These are phyloP conservation scores for Herminia tarsipennalis DNA, from an alignment of 2,888 invertebrate species.

Conservation along the genomic window DNA sequence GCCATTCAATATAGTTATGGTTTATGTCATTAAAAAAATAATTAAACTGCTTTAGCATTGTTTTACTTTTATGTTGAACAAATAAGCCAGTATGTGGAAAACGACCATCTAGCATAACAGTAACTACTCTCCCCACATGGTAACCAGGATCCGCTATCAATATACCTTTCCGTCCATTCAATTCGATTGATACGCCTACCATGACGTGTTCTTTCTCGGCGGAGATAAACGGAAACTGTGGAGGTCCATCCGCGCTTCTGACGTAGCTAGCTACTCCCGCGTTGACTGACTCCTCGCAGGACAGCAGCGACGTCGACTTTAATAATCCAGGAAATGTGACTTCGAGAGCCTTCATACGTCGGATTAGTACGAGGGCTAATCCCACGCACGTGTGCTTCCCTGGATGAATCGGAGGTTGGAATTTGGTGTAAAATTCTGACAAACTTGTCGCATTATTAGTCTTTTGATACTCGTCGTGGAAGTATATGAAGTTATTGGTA, in stretches of 20 bases:
- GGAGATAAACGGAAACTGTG: slow-evolving; percentile 77
- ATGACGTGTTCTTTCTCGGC: slow-evolving; percentile 96
- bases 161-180: slow-evolving; percentile 91
- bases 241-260: slow-evolving; percentile 80
- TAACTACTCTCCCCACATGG: slow-evolving; percentile 93
- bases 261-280: slow-evolving; percentile 82
- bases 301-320: slow-evolving; percentile 87
- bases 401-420: slow-evolving; percentile 90
- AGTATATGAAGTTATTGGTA: slow-evolving; percentile 91
- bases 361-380: slow-evolving; percentile 89
- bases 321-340: slow-evolving; percentile 88
- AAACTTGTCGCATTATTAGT: slow-evolving; percentile 61
- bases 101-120: slow-evolving; percentile 92
- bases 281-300: slow-evolving; percentile 93
- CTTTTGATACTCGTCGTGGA: slow-evolving; percentile 83
- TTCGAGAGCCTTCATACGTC: slow-evolving; percentile 86
- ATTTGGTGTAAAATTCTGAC: slow-evolving; percentile 90
- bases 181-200: slow-evolving; percentile 89
- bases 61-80: slow-evolving; percentile 79
- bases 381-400: slow-evolving; percentile 95
- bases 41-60: slow-evolving; percentile 88
- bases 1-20: slow-evolving; percentile 92
- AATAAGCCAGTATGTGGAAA: slow-evolving; percentile 96
- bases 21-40: slow-evolving; percentile 89
- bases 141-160: slow-evolving; percentile 96